phyloP scores from a whole-genome alignment of 1,140 invertebrate species.

The Aphelenchoides avenae region DNA sequence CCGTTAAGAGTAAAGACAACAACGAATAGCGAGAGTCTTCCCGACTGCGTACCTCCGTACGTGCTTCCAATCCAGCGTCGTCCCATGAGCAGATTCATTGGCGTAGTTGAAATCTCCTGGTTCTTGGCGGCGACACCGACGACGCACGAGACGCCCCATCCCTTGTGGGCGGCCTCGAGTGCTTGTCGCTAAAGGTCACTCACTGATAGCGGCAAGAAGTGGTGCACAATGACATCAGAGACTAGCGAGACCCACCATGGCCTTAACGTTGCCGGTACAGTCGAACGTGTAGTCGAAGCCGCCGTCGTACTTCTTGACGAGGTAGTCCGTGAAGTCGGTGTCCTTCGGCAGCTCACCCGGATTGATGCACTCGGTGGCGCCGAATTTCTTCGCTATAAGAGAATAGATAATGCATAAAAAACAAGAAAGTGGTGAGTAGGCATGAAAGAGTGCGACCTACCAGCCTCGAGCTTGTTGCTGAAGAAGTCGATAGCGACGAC shows the following conservation, averaged over 20 bases:
- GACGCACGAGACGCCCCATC: conserved; percentile 72
- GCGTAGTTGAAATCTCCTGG: conserved; percentile 64
- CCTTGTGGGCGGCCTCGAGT: conserved; percentile 91
- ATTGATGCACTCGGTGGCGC: conserved; percentile 64
- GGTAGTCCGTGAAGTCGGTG: conserved; percentile 74
- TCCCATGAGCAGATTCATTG: too few species aligned
- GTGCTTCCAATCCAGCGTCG: too few species aligned
- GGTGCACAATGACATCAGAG: too few species aligned
- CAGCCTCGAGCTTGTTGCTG: conserved; percentile 68
- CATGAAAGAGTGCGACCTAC: too few species aligned
- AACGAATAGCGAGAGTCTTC: too few species aligned
- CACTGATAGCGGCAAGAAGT: too few species aligned
- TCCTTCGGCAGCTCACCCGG: conserved; percentile 50
- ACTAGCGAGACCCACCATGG: conserved; percentile 73
- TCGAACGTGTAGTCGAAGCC: conserved; percentile 97
- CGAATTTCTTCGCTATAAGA: conserved; percentile 61
- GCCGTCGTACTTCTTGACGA: conserved; percentile 86
- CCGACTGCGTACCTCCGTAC: too few species aligned
- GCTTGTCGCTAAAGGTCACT: conserved; percentile 69
- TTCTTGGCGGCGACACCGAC: conserved; percentile 73
- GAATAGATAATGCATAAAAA: conserved; percentile 12
- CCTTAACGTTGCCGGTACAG: conserved; percentile 91
- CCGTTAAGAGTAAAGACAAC: too few species aligned
- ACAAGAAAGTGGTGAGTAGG: conserved; percentile 5
- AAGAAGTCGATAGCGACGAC: conserved; percentile 93